Evolutionary conservation across 2,113 vertebrate genomes (phyloP), one percentile per base, ranked within the genome.

Genomic region (Silurus meridionalis): DNA sequence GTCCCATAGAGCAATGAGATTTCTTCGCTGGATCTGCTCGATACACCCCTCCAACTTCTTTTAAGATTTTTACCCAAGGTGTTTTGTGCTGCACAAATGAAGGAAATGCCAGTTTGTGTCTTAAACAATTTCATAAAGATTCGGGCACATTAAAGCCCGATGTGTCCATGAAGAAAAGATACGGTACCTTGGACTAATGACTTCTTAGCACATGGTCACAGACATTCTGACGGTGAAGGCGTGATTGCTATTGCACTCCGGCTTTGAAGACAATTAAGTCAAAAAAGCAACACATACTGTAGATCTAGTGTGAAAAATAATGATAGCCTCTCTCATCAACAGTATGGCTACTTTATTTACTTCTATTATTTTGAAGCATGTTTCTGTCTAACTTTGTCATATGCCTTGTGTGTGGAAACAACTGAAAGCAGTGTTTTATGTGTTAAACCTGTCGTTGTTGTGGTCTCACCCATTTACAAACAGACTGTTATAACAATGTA

Each of bases 1-100:
- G 96, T 91, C 91, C 97, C 0, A 91, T 94, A 0, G 97, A 99
- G 90, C 96, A 97, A 90, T 97, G 94, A 96, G 53, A 72, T 17
- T 10, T 53, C 67, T 50, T 57, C 4, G 5, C 21, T 64, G 61
- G 19, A 71, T 71, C 13, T 10, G n/a, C 55, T 13, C 6, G 1
- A n/a, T 28, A 69, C 71, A 50, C 55, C 52, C 8, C 64, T 19
- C 58, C 60, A 61, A n/a, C 67, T 83, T 23, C 46, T 61, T 9
- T 3, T 11, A 64, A 77, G 50, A 53, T 21, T 25, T 72, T 75
- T 75, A 25, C 19, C 2, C 63, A 11, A 75, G 48, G 79, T n/a
- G 17, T 61, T 81, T 50, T 55, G n/a, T 74, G 15, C 46, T 61
- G 83, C 82, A 71, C 55, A 80, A 52, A 5, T 50, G 61, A 78